Conservation (phyloP, 2,888 invertebrate genomes). For the Synergus japonicus region DNA sequence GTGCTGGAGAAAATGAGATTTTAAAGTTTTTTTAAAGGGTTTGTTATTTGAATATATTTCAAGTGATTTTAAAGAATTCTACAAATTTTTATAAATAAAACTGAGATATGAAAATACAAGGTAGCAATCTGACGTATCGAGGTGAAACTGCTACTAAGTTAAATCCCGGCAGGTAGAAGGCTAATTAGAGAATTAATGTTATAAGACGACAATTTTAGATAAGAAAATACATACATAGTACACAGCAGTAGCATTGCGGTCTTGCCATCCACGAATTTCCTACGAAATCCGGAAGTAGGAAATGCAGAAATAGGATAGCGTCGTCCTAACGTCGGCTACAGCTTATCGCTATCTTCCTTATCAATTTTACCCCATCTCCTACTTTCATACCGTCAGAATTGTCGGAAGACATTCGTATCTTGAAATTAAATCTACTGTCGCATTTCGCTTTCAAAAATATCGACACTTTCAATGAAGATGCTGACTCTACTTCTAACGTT, state of each 20-base stretch:
- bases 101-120: background rate
- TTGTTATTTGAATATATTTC: too few species aligned
- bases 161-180: constrained; percentile 40
- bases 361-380: constrained; percentile 47
- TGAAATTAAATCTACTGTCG: constrained; percentile 29
- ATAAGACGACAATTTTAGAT: constrained; percentile 59
- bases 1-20: too few species aligned
- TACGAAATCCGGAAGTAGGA: constrained; percentile 46
- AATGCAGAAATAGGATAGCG: constrained; percentile 51
- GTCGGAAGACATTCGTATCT: constrained; percentile 31
- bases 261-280: constrained; percentile 39
- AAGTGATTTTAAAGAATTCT: too few species aligned
- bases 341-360: constrained; percentile 49
- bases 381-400: constrained; percentile 28
- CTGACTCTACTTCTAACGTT: constrained; percentile 18
- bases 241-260: constrained; percentile 47
- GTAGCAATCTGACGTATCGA: constrained; percentile 23
- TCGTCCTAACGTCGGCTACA: constrained; percentile 41
- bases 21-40: too few species aligned
- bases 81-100: too few species aligned
- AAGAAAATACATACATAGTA: constrained; percentile 51
- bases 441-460: constrained; percentile 29
- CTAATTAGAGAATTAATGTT: constrained; percentile 53
- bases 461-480: constrained; percentile 31
- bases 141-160: constrained; percentile 26